These are phyloP conservation scores for Mustela nigripes DNA, from an alignment of 2,113 vertebrate genomes.

Conservation along the genomic window DNA sequence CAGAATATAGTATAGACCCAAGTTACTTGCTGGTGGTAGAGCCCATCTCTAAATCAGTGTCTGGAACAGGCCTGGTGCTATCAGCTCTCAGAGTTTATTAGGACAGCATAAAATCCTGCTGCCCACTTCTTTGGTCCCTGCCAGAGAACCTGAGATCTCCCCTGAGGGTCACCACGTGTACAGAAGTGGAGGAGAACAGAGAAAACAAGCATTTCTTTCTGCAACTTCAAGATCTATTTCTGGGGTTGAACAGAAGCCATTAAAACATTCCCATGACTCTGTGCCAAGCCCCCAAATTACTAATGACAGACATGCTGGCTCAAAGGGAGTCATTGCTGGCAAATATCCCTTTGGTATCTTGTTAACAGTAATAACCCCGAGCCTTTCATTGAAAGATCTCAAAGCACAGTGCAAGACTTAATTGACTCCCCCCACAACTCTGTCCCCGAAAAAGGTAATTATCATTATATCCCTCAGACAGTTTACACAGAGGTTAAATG, in stretches of 20 bases:
- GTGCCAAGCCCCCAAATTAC: slow-evolving; percentile 88
- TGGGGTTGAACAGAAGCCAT: slow-evolving; percentile 86
- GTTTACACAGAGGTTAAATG: slow-evolving; percentile 82
- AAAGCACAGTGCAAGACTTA: slow-evolving; percentile 78
- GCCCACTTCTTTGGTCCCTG: background rate
- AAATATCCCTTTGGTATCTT: slow-evolving; percentile 84
- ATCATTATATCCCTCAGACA: slow-evolving; percentile 73
- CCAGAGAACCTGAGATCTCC: slow-evolving; percentile 67
- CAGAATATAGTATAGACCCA: background rate
- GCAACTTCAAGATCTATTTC: slow-evolving; percentile 84
- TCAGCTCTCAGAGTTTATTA: background rate
- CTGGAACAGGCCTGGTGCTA: background rate
- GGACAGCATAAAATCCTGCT: background rate
- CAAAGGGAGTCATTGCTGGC: slow-evolving; percentile 84
- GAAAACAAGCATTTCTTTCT: slow-evolving; percentile 81
- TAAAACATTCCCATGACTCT: slow-evolving; percentile 87
- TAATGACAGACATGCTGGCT: slow-evolving; percentile 86
- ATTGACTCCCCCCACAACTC: slow-evolving; percentile 67
- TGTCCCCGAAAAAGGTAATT: slow-evolving; percentile 80
- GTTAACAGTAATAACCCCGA: slow-evolving; percentile 77
- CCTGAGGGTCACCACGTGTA: slow-evolving; percentile 77
- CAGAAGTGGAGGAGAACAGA: slow-evolving; percentile 82
- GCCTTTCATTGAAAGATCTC: slow-evolving; percentile 84
- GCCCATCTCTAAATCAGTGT: background rate
- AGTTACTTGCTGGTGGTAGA: background rate